Conservation (phyloP, 2,113 vertebrate genomes). For the Melospiza georgiana region DNA sequence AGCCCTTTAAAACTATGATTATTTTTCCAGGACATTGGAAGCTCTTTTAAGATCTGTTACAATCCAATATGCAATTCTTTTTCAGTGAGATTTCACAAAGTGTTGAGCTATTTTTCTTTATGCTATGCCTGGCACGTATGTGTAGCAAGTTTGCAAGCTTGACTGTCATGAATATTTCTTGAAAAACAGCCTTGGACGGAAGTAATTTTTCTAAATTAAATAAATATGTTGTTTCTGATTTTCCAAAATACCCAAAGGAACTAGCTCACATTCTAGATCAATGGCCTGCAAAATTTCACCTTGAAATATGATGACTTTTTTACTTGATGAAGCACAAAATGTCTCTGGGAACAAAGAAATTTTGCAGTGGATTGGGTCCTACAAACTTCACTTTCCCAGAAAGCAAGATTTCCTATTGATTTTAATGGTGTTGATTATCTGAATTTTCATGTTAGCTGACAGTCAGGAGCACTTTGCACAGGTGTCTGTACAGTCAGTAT, state of each 20-base stretch:
- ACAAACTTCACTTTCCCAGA: neutral
- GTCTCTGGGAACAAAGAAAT: neutral
- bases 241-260: constrained; percentile 38
- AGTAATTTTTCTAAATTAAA: constrained; percentile 59
- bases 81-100: neutral
- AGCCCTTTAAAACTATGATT: constrained; percentile 15
- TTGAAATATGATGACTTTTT: constrained; percentile 21
- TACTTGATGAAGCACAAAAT: neutral
- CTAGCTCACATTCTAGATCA: constrained; percentile 40
- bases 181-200: constrained; percentile 26
- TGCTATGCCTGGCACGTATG: neutral
- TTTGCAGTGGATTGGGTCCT: neutral
- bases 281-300: constrained; percentile 52
- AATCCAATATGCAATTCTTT: neutral
- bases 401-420: neutral
- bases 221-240: constrained; percentile 42
- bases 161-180: neutral
- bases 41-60: neutral
- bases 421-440: neutral
- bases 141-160: neutral
- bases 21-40: constrained; percentile 29
- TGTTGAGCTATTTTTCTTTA: neutral
- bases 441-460: neutral
- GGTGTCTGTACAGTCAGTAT: neutral
- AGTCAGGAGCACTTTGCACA: neutral